Evolutionary conservation across 2,888 invertebrate genomes (phyloP).

Genomic region (Agrochola circellaris): DNA sequence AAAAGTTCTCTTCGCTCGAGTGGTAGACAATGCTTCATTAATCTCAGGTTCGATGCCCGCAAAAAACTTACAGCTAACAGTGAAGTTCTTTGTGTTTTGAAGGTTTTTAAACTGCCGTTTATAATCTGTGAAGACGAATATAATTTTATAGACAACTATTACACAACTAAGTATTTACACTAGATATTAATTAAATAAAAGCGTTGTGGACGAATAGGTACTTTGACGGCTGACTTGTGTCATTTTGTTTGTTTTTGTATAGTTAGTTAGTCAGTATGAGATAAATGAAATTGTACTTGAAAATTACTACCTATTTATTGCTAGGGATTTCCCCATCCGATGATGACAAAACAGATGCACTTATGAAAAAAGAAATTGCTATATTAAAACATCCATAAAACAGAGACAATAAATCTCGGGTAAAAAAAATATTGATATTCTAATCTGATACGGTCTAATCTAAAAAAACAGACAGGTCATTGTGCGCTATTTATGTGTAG

Average conservation of each 20-base stretch:
- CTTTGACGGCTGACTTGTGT: too few species aligned
- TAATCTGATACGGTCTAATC: background rate
- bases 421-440: constrained; percentile 13
- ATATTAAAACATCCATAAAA: background rate
- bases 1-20: constrained; percentile 27
- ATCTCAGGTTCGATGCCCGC: constrained; percentile 57
- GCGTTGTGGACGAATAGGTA: too few species aligned
- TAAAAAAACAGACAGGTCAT: background rate
- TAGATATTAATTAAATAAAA: too few species aligned
- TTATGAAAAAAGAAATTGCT: background rate
- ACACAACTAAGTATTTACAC: too few species aligned
- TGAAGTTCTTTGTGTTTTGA: constrained; percentile 27
- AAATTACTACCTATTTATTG: background rate
- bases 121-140: background rate
- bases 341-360: background rate
- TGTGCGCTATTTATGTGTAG: background rate
- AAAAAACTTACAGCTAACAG: constrained; percentile 20
- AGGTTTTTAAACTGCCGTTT: background rate
- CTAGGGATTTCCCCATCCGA: background rate
- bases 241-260: too few species aligned
- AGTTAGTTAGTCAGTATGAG: too few species aligned
- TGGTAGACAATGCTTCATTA: constrained; percentile 51
- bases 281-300: background rate
- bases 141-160: too few species aligned
- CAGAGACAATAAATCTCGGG: background rate